Base-by-base conservation (phyloP, 1,140 invertebrate species). In the Musca domestica region DNA sequence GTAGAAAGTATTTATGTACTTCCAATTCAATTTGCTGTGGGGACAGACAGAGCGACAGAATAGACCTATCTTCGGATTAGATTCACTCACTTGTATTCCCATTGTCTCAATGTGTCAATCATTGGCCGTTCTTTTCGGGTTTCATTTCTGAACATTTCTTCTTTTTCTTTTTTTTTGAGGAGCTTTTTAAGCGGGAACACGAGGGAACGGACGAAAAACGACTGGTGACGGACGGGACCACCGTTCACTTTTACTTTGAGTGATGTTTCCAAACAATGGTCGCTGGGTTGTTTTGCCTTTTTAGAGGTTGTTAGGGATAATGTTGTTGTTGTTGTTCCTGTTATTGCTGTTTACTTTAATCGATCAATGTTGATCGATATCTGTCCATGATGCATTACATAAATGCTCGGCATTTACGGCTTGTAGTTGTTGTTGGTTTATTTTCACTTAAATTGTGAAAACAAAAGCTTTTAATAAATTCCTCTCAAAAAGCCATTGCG, bases 201-300 rank as follows among this genome's bases (percentile, higher is more conserved):
- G n/a, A n/a, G n/a, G n/a, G n/a, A n/a, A n/a, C n/a, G 15, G 17
- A 25, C 23, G 15, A 23, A 23, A 23, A 54, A 51, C 49, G 15
- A 46, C 10, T 19, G 48, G 9, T 9, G 48, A 41, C 9, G 48
- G 12, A 51, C 17, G 20, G n/a, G 4, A 61, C 30, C 56, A 10
- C 48, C 56, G 56, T 34, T 61, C 27, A 61, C 56, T 61, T 61
- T 61, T 61, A 61, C 56, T 61, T 61, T 61, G 56, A 61, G 34
- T 34, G 56, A 61, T 61, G 27, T 61, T 61, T 61, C 15, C 34
- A 34, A 30, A 61, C 56, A 61, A 61, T 61, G 56, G 19, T 14
- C 27, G 27, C 19, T 10, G 56, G 27, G 3, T 30, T 30, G 27
- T 30, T 30, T 30, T 30, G 27, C 27, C 9, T 30, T 30, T n/a